Base-by-base conservation (phyloP, 2,113 vertebrate genomes). In the Xerus inauris region DNA sequence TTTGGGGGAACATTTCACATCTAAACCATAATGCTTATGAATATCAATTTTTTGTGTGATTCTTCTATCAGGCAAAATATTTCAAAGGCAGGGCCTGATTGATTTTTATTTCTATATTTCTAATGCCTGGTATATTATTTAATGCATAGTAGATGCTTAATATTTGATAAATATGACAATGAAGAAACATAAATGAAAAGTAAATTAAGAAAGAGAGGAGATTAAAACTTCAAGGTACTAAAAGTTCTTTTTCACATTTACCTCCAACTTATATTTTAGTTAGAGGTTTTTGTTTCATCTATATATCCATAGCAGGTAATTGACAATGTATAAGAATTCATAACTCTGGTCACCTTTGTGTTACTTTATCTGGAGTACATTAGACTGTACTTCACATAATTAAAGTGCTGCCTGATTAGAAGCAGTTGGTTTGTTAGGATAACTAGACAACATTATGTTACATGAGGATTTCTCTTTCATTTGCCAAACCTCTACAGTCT, bases 31-130 rank as follows among this genome's bases (percentile, higher is more conserved):
- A 62, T 62, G 59, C 59, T 62, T 28, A 79, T 35, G 62, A 88
- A 75, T 87, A 87, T 54, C 38, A 20, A 75, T 26, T 62, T 90
- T 26, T 83, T 84, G 4, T 73, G 51, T 87, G 5, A 71, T 59
- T 95, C n/a, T 91, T 96, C 77, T 76, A 64, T 91, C 32, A 91
- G 57, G 49, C 35, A 42, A 40, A 32, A 95, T 86, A 22, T 73
- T n/a, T 26, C 45, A 30, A 84, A 96, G 42, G 26, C 40, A 90
- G n/a, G 45, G 32, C 10, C 59, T 81, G 19, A 84, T 45, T 80
- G 8, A 62, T 62, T 64, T 79, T 84, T 95, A 85, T 82, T 91
- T 89, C 54, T 87, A 16, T 62, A 62, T 80, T 22, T 30, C 13
- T 54, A 88, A 32, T 76, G n/a, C 6, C 38, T 86, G 24, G 19